Percentiles rank a stretch among this genome's conserved stretches.
Evolutionary conservation across 2,888 invertebrate species (phyloP).

Genomic region (Euplagia quadripunctaria): DNA sequence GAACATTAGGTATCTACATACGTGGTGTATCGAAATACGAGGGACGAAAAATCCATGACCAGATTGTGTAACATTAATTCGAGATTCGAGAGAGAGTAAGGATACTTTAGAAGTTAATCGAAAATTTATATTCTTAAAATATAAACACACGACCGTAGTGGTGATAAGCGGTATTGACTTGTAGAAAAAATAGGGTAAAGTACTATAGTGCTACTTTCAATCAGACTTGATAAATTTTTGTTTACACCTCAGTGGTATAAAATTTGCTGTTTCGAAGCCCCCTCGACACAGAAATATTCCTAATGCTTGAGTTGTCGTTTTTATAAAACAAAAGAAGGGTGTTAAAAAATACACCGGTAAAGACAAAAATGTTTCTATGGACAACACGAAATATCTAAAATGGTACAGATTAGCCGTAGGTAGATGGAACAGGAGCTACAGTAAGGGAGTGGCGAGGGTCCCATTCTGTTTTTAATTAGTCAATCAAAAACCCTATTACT

Average conservation of each 20-base stretch:
- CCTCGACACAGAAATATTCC: no score
- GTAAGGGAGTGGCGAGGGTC: no score
- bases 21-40: background rate
- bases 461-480: background rate
- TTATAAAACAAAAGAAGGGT: no score
- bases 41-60: background rate
- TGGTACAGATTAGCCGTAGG: background rate
- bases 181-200: no score
- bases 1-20: background rate
- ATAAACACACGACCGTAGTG: background rate
- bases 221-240: background rate
- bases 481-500: no score
- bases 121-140: background rate
- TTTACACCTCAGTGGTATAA: background rate
- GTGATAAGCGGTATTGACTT: background rate
- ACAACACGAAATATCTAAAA: background rate
- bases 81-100: background rate
- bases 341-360: no score
- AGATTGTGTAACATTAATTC: background rate
- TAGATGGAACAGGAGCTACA: background rate
- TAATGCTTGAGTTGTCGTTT: no score
- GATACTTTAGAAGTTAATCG: background rate
- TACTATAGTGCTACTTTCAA: background rate
- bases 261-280: no score
- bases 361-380: no score